Base-by-base conservation (phyloP, 2,113 vertebrate species). In the Solea senegalensis region DNA sequence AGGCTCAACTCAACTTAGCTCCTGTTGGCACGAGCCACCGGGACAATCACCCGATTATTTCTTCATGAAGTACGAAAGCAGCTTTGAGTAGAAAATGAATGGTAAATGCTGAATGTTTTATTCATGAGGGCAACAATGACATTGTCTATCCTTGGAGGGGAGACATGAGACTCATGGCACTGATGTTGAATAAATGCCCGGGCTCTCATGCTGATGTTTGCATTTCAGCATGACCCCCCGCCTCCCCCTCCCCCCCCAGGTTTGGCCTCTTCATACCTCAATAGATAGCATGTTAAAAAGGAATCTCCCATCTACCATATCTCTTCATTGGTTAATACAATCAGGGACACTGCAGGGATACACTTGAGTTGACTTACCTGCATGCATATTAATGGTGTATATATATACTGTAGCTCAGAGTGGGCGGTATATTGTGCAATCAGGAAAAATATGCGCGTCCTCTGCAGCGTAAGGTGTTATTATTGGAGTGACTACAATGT, bases 151-250 rank as follows among this genome's bases (percentile, higher is more conserved):
- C 74, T 84, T 79, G 73, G 49, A 64, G 54, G 21, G 50, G 44
- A 57, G 72, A 64, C 63, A 63, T 58, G 66, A 59, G 74, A 54
- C 48, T 41, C 44, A 63, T 56, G 63, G 56, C 74, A 54, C 51
- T 43, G 27, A n/a, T 48, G 26, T 74, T 86, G 69, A 80, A 72
- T 66, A 53, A 78, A 62, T 28, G 81, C 75, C 60, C 34, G 5
- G 16, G 26, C 60, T 49, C 44, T 74, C 60, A 14, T 74, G 83
- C 81, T 85, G 82, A 87, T 49, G 78, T 72, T 50, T 69, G 81
- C 80, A 76, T 81, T 57, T 83, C 49, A 41, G 11, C 46, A 44
- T 68, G 57, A 78, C 72, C 70, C 40, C 8, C 0, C 16, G 68
- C 57, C n/a, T n/a, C n/a, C 21, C 21, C 21, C 21, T 1, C 21